These are phyloP conservation scores for Oceanodroma leucorhoa DNA, from an alignment of 2,797 vertebrate genomes.

Conservation along the genomic window DNA sequence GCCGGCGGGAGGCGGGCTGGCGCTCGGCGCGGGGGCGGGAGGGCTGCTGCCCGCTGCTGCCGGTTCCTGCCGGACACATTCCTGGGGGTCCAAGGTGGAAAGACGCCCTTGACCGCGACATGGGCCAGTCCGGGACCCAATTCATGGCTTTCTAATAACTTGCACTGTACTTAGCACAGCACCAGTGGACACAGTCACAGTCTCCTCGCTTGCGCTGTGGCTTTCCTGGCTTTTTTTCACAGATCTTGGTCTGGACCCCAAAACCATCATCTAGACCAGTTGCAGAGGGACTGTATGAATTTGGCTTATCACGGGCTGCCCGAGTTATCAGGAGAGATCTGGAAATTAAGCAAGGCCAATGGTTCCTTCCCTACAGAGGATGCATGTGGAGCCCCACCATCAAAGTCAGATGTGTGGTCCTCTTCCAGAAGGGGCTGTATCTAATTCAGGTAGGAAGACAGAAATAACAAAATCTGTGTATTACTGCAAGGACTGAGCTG, in stretches of 20 bases:
- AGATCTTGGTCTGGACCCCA: not conserved
- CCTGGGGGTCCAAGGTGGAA: not conserved
- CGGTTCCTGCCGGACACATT: accelerated
- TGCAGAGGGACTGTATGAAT: not conserved
- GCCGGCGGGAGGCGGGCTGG: not conserved
- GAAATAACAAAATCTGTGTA: not conserved
- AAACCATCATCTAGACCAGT: not conserved
- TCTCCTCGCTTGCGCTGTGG: accelerated
- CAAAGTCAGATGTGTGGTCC: not conserved
- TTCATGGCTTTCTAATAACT: no score
- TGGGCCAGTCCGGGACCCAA: not conserved
- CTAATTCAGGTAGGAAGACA: not conserved
- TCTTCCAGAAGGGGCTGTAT: not conserved
- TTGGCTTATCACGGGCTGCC: not conserved
- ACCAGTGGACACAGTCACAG: accelerated
- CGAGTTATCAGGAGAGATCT: not conserved
- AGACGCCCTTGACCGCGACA: accelerated
- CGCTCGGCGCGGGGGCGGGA: no score
- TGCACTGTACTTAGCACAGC: not conserved
- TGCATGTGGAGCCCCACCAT: not conserved
- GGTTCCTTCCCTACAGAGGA: not conserved
- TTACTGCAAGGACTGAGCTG: not conserved
- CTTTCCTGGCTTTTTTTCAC: not conserved
- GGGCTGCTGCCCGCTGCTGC: not conserved
- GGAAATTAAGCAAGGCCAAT: not conserved